phyloP scores from a whole-genome alignment of 1,140 invertebrate genomes.

The Campoletis sonorensis region DNA sequence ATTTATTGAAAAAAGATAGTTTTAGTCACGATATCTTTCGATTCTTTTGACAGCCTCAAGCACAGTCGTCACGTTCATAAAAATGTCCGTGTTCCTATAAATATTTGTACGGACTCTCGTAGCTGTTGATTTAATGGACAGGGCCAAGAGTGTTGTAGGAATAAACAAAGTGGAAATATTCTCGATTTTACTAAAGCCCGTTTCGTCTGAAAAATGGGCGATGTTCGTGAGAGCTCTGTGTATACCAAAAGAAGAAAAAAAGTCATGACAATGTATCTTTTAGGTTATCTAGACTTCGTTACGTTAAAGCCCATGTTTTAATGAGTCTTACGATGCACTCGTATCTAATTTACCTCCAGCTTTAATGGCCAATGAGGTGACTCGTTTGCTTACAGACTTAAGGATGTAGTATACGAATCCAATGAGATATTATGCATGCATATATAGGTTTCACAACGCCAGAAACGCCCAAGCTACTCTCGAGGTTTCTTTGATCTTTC shows the following conservation, averaged over 20 bases:
- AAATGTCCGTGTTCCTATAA: too few species aligned
- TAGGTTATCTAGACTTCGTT: background rate
- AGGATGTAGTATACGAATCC: background rate
- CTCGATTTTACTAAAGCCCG: background rate
- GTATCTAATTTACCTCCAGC: background rate
- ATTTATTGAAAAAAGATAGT: too few species aligned
- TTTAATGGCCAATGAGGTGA: slow-evolving; percentile 11
- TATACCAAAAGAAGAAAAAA: background rate
- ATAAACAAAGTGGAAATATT: background rate
- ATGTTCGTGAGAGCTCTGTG: background rate
- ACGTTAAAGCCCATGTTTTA: background rate
- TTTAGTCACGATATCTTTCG: too few species aligned
- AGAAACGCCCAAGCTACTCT: slow-evolving; percentile 50
- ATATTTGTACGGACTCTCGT: too few species aligned
- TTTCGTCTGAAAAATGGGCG: background rate
- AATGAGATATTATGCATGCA: background rate
- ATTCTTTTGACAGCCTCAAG: too few species aligned
- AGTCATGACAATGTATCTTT: background rate
- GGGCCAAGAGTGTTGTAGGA: background rate
- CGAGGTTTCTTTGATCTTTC: slow-evolving; percentile 56
- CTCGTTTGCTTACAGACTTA: background rate
- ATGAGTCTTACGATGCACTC: background rate
- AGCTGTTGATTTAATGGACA: too few species aligned
- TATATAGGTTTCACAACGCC: background rate
- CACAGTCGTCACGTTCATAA: too few species aligned